Evolutionary conservation across 2,888 invertebrate species (phyloP), one percentile per base, ranked within the genome.

Genomic region (Folsomia manolachei): DNA sequence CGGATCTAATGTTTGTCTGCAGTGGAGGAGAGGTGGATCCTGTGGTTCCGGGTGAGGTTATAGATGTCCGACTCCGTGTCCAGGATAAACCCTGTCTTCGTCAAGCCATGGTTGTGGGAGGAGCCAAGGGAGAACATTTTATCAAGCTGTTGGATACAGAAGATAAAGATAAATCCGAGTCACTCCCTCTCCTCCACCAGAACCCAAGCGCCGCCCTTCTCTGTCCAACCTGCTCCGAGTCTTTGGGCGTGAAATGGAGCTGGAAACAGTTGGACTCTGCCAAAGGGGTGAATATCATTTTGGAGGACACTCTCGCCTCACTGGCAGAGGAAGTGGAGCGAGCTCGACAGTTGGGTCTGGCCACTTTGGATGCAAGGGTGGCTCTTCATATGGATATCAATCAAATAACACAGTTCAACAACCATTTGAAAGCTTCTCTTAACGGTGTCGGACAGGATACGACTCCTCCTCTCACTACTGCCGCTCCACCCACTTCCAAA

Each of bases 191-290:
- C 18, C 51, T 51, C 51, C 51, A 51, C 11, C 51, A 11, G 51
- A 11, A 7, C 62, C 62, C n/a, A n/a, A n/a, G n/a, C n/a, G n/a
- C n/a, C n/a, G n/a, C n/a, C n/a, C 39, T 39, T 14, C 26, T 64
- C 7, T 64, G 64, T 26, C 25, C 18, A 27, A 27, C 64, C 1
- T 64, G 64, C 21, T 18, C 19, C 2, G 64, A 64, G 27, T 27
- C 64, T 23, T 7, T 64, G n/a, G 64, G 64, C n/a, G n/a, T 19
- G 4, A 64, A 64, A n/a, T 64, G 64, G 64, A 64, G 19, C 18
- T 64, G 64, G 64, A 26, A 64, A 14, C 25, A 64, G 21, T n/a
- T 64, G n/a, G n/a, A 27, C 27, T 27, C n/a, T 64, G 27, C 64
- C 1, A 64, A 64, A 64, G 64, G 64, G 2, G 18, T 64, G 2